Conservation (phyloP, 1,140 invertebrate genomes). For the Cryptotermes secundus region DNA sequence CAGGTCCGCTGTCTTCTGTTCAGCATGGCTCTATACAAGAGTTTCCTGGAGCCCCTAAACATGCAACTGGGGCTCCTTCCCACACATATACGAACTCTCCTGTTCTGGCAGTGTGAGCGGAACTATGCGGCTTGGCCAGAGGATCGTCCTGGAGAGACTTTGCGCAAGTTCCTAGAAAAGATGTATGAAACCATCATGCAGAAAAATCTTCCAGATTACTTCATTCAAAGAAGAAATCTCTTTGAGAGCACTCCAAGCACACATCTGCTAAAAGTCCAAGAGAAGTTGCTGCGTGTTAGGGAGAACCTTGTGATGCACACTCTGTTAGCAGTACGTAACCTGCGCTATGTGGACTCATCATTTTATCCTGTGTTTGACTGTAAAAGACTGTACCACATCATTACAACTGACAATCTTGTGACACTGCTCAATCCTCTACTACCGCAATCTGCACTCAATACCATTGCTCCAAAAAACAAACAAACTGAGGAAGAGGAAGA, state of each 20-base stretch:
- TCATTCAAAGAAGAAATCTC: slow-evolving; percentile 68
- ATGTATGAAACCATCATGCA: slow-evolving; percentile 52
- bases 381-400: slow-evolving; percentile 59
- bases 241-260: slow-evolving; percentile 66
- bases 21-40: slow-evolving; percentile 62
- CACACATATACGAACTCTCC: slow-evolving; percentile 66
- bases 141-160: slow-evolving; percentile 62
- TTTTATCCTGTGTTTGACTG: slow-evolving; percentile 68
- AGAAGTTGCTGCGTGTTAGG: slow-evolving; percentile 63
- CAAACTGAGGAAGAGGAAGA: slow-evolving; percentile 39
- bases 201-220: slow-evolving; percentile 66
- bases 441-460: not conserved
- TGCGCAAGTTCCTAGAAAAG: slow-evolving; percentile 60
- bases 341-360: slow-evolving; percentile 43
- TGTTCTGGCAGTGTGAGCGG: slow-evolving; percentile 77
- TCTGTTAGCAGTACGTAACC: slow-evolving; percentile 62
- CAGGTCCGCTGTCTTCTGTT: slow-evolving; percentile 69
- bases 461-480: slow-evolving; percentile 36
- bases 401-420: slow-evolving; percentile 48
- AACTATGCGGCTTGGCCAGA: slow-evolving; percentile 68
- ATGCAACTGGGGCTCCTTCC: slow-evolving; percentile 56
- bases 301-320: slow-evolving; percentile 70
- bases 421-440: slow-evolving; percentile 46
- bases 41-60: slow-evolving; percentile 61
- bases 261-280: slow-evolving; percentile 62